These are phyloP conservation scores for Stictocephala bisonia DNA, from an alignment of 2,888 invertebrate species.

Conservation along the genomic window DNA sequence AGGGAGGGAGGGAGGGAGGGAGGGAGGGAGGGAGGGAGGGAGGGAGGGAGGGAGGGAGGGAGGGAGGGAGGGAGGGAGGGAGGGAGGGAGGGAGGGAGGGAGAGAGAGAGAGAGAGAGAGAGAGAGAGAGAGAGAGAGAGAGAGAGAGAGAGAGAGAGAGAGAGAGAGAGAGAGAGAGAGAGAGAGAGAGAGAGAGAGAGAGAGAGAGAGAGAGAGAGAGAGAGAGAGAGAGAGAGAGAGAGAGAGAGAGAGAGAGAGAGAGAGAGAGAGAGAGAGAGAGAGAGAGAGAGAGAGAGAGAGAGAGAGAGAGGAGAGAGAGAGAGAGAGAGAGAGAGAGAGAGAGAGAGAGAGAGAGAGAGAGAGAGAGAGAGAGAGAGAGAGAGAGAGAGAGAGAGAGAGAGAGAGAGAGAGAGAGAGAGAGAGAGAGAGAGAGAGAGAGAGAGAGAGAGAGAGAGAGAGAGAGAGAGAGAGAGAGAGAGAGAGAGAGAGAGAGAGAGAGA, in stretches of 20 bases:
- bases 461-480: not conserved
- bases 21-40: not conserved
- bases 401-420: not conserved
- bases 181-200: not conserved
- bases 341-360: not conserved
- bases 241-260: not conserved
- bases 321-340: not conserved
- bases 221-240: not conserved
- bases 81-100: not conserved
- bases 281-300: not conserved
- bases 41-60: not conserved
- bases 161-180: not conserved
- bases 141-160: not conserved
- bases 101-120: not conserved
- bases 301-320: not conserved
- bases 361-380: not conserved
- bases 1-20: not conserved
- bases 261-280: slow-evolving; percentile 3
- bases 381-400: not conserved
- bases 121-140: not conserved
- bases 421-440: not conserved
- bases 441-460: not conserved
- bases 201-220: no score
- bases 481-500: not conserved
- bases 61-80: not conserved